A percentile compares a stretch with the other conserved stretches of the same genome.
These are phyloP conservation scores for Patagioenas fasciata DNA, from an alignment of 2,113 vertebrate genomes.

Conservation along the genomic window DNA sequence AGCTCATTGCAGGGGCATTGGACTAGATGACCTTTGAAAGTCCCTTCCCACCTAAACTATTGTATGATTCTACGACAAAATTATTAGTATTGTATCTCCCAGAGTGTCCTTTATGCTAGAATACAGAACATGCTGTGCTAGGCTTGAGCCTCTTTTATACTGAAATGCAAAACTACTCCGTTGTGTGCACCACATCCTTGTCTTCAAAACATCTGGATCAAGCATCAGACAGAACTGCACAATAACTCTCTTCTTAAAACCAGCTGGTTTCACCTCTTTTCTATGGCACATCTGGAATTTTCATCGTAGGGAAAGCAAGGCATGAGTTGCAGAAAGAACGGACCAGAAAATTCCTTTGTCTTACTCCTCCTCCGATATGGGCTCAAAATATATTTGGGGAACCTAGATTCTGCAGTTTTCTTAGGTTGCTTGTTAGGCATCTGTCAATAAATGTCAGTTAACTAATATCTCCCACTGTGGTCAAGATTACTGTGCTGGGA, in stretches of 20 bases:
- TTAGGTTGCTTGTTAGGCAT: neutral
- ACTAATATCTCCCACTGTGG: neutral
- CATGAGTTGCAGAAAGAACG: neutral
- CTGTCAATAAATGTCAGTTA: neutral
- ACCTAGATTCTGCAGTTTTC: neutral
- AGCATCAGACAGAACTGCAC: neutral
- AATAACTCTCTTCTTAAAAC: neutral
- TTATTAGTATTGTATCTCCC: neutral
- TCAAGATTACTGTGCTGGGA: fast-evolving
- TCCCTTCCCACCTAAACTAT: no score
- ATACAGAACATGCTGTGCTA: neutral
- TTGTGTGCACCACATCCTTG: neutral
- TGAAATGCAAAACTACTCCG: neutral
- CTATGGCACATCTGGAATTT: neutral
- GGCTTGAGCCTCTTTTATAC: neutral
- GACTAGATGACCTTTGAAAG: no score
- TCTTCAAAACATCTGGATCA: neutral
- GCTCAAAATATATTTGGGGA: neutral
- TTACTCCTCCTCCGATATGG: neutral
- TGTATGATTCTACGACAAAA: no score
- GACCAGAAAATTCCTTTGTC: neutral
- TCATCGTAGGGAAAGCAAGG: neutral
- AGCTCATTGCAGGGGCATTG: no score
- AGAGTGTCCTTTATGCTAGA: neutral
- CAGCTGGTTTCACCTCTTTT: neutral